phyloP scores from a whole-genome alignment of 2,888 invertebrate genomes.

The Drosophila engyochracea region DNA sequence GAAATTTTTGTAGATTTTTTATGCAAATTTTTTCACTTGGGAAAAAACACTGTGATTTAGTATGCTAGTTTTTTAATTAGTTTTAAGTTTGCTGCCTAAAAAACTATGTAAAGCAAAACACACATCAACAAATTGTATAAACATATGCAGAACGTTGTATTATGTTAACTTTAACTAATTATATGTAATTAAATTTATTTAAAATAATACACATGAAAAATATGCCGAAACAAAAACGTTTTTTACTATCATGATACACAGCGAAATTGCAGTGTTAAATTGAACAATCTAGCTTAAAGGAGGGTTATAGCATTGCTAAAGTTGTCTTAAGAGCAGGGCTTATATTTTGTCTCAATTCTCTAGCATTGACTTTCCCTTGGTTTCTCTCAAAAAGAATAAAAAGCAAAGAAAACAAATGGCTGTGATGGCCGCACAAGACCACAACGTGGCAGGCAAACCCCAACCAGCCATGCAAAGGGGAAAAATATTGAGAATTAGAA shows the following conservation, averaged over 20 bases:
- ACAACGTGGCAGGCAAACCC: constrained; percentile 75
- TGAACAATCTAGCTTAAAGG: background rate
- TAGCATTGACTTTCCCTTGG: constrained; percentile 77
- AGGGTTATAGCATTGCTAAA: background rate
- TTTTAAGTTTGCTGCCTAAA: constrained; percentile 65
- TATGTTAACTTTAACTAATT: constrained; percentile 77
- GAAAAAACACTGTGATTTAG: constrained; percentile 83
- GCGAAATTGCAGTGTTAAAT: background rate
- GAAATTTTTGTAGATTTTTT: constrained; percentile 69
- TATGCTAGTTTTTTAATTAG: constrained; percentile 83
- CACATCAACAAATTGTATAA: constrained; percentile 39
- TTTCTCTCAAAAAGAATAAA: constrained; percentile 73
- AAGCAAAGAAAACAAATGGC: constrained; percentile 68
- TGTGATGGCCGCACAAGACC: constrained; percentile 63
- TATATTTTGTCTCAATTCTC: constrained; percentile 45
- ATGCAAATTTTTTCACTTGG: constrained; percentile 75
- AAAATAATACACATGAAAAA: constrained; percentile 65
- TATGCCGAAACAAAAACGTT: constrained; percentile 37
- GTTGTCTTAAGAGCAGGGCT: background rate
- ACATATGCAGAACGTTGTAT: constrained; percentile 53
- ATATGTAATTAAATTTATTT: constrained; percentile 76
- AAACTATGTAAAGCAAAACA: constrained; percentile 35
- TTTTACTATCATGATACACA: background rate
- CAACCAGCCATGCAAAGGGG: constrained; percentile 70
- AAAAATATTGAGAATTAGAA: constrained; percentile 76